phyloP scores from a whole-genome alignment of 2,888 invertebrate species.

The Apantesis nais region DNA sequence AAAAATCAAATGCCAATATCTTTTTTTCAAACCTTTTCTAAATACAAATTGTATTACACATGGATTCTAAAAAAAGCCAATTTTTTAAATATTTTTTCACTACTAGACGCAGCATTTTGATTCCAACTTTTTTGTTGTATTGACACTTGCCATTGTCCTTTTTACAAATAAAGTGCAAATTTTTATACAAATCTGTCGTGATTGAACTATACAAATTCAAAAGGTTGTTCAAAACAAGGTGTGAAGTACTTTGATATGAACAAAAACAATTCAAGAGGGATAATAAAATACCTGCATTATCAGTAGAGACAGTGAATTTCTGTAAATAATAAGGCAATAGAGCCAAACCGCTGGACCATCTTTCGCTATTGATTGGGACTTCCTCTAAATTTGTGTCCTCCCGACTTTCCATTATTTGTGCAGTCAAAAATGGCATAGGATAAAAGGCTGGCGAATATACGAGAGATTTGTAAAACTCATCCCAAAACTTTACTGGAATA shows the following conservation, averaged over 20 bases:
- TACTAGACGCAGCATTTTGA: too few relatives aligned
- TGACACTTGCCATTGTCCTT: too few relatives aligned
- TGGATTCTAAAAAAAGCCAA: too few relatives aligned
- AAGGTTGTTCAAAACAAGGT: not conserved
- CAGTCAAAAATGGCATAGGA: slow-evolving; percentile 64
- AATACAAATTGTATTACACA: too few relatives aligned
- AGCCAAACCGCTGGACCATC: slow-evolving; percentile 67
- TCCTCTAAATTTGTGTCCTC: slow-evolving; percentile 52
- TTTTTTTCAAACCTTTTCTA: too few relatives aligned
- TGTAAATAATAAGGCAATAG: slow-evolving; percentile 72
- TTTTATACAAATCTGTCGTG: not conserved
- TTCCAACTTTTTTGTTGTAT: too few relatives aligned
- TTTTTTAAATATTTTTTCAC: too few relatives aligned
- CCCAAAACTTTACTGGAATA: slow-evolving; percentile 67
- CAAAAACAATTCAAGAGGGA: not conserved
- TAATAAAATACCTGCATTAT: slow-evolving; percentile 52
- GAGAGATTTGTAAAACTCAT: slow-evolving; percentile 68
- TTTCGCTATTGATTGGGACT: slow-evolving; percentile 61
- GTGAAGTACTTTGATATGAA: not conserved
- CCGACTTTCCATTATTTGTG: slow-evolving; percentile 32
- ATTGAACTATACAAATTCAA: not conserved
- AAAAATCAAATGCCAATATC: too few relatives aligned
- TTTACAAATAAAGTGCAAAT: too few relatives aligned
- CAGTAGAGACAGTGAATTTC: slow-evolving; percentile 61
- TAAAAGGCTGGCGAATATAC: slow-evolving; percentile 67